Base-by-base conservation (phyloP, 2,797 vertebrate species). In the Diplodus sargus region DNA sequence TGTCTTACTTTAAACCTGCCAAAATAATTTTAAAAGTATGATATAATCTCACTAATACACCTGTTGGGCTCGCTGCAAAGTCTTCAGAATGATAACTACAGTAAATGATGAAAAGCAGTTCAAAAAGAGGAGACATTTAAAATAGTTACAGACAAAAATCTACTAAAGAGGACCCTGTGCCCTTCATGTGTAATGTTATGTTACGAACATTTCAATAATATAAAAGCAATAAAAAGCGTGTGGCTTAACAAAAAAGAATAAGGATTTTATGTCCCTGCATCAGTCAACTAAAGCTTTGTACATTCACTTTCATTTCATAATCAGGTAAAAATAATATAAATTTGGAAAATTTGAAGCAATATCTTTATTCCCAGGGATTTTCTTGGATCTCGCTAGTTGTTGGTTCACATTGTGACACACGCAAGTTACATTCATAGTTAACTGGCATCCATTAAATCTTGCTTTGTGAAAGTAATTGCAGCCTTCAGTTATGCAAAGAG, bases 1-100 rank as follows among this genome's bases (percentile, higher is more conserved):
- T 14, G 14, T 66, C 79, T 79, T 63, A 57, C 53, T 64, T 78
- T 23, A 5, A 68, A 66, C 30, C 39, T 70, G 7, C 22, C 49
- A 72, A n/a, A 70, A 74, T 64, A 0, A 0, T 17, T 47, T 74
- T n/a, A 1, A 39, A 22, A 23, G 48, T 23, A 45, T 49, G 1
- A n/a, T 25, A 54, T 18, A 73, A 52, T 25, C 30, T 51, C 14
- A 43, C 20, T 62, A 47, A 70, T 53, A 79, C 30, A 70, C 14
- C n/a, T 15, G 56, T 18, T 3, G 25, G 43, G 72, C 30, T 16
- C 10, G 48, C 60, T 20, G 58, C 15, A 65, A 65, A 48, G 22
- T 57, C 3, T 69, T 71, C 47, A n/a, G 17, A 42, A 23, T 66
- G n/a, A 65, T 63, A 49, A 79, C 16, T 47, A 17, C 45, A 47